phyloP scores from a whole-genome alignment of 2,113 vertebrate genomes.

The Hippocampus comes region DNA sequence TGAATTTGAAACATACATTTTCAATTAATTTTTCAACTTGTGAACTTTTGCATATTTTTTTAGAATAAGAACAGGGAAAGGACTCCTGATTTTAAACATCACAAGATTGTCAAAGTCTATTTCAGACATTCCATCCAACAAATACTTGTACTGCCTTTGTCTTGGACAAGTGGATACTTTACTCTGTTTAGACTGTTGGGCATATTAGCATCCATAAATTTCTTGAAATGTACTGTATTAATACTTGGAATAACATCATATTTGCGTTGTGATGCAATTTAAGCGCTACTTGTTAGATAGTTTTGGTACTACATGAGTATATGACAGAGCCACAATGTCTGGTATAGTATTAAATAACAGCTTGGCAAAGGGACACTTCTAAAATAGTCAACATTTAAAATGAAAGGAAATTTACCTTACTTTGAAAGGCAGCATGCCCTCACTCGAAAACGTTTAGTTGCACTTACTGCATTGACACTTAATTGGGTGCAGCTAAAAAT shows the following conservation, averaged over 20 bases:
- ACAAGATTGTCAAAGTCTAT: neutral
- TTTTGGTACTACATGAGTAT: neutral
- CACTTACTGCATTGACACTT: neutral
- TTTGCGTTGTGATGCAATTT: neutral
- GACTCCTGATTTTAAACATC: neutral
- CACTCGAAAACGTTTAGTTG: neutral
- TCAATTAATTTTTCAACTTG: neutral
- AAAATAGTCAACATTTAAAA: neutral
- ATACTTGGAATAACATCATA: neutral
- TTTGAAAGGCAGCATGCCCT: neutral
- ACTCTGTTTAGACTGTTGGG: neutral
- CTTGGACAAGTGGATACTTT: neutral
- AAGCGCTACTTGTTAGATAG: neutral
- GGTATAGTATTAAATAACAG: neutral
- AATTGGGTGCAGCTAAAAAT: neutral
- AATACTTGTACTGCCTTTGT: neutral
- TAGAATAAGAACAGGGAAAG: neutral
- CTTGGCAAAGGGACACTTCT: neutral
- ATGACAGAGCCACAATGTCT: neutral
- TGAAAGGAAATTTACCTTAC: neutral
- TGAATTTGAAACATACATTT: neutral
- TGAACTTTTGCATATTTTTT: neutral
- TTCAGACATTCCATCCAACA: too few relatives aligned
- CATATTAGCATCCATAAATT: neutral
- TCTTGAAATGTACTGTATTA: neutral